Evolutionary conservation across 2,888 invertebrate species (phyloP).

Genomic region (Thecophora atra): DNA sequence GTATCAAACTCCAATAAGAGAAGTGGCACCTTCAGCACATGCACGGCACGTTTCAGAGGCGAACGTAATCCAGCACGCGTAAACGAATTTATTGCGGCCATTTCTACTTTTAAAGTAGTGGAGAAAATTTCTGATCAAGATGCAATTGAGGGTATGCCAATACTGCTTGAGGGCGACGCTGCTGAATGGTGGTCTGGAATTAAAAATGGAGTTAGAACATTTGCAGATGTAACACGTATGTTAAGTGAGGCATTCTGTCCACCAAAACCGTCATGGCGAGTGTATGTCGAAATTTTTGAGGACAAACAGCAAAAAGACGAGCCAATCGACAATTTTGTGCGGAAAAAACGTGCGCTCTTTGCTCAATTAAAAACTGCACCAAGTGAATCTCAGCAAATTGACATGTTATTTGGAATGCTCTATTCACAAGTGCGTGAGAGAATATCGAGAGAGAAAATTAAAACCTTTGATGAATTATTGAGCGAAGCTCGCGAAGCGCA

Average conservation of each 20-base stretch:
- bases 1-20: background rate
- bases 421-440: slow-evolving; percentile 33
- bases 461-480: background rate
- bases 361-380: slow-evolving; percentile 1
- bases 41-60: background rate
- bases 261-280: slow-evolving; percentile 30
- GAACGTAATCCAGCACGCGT: slow-evolving; percentile 12
- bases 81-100: slow-evolving; percentile 19
- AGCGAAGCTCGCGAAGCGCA: background rate
- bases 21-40: background rate
- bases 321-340: slow-evolving; percentile 27
- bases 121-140: slow-evolving; percentile 28
- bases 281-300: slow-evolving; percentile 27
- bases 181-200: slow-evolving; percentile 29
- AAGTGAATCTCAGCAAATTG: slow-evolving; percentile 23
- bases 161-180: slow-evolving; percentile 30
- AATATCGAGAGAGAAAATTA: background rate
- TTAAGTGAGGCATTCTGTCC: slow-evolving; percentile 15
- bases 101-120: slow-evolving; percentile 31
- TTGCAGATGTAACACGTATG: background rate
- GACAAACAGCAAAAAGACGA: slow-evolving; percentile 24
- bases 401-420: slow-evolving; percentile 24
- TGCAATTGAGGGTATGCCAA: slow-evolving; percentile 29
- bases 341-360: slow-evolving; percentile 22
- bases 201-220: background rate